These are phyloP conservation scores for Pogonocherus hispidulus DNA, from an alignment of 2,888 invertebrate genomes.

Conservation along the genomic window DNA sequence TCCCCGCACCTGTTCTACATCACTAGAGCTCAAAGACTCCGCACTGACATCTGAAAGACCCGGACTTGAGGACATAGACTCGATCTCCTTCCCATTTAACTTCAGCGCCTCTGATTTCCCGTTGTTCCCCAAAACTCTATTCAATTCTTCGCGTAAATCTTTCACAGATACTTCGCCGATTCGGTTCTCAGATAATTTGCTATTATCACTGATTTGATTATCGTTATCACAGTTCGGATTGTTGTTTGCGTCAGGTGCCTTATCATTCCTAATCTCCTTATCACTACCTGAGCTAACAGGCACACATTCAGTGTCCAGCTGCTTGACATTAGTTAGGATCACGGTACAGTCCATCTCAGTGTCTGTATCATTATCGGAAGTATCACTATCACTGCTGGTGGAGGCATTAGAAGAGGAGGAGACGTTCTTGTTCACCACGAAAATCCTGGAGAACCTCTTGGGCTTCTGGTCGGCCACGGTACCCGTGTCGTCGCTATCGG, in stretches of 20 bases:
- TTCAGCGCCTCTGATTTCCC: not conserved
- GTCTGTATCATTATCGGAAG: conserved; percentile 67
- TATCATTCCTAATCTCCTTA: conserved; percentile 38
- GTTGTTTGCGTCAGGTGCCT: conserved; percentile 13
- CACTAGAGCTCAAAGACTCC: conserved; percentile 64
- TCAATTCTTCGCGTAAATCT: conserved; percentile 11
- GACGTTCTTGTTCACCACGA: conserved; percentile 76
- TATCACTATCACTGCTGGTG: conserved; percentile 66
- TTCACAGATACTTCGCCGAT: not conserved
- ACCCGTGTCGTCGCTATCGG: conserved; percentile 72
- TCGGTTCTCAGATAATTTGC: too few relatives aligned
- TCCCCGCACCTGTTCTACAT: conserved; percentile 52
- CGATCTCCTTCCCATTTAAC: conserved; percentile 31
- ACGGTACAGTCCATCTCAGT: conserved; percentile 71
- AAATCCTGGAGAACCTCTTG: conserved; percentile 76
- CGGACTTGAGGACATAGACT: conserved; percentile 60
- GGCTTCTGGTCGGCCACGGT: conserved; percentile 72
- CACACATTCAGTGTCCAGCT: conserved; percentile 47
- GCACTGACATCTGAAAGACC: conserved; percentile 64
- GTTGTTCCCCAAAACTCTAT: conserved; percentile 9
- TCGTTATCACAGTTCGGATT: conserved; percentile 6
- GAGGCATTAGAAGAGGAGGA: conserved; percentile 70
- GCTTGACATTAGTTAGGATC: conserved; percentile 64
- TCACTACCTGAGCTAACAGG: conserved; percentile 23
- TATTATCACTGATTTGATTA: conserved; percentile 2